Percentiles rank a stretch among this genome's conserved stretches.
These are phyloP conservation scores for Tenthredo distinguenda DNA, from an alignment of 2,888 invertebrate genomes.

Conservation along the genomic window DNA sequence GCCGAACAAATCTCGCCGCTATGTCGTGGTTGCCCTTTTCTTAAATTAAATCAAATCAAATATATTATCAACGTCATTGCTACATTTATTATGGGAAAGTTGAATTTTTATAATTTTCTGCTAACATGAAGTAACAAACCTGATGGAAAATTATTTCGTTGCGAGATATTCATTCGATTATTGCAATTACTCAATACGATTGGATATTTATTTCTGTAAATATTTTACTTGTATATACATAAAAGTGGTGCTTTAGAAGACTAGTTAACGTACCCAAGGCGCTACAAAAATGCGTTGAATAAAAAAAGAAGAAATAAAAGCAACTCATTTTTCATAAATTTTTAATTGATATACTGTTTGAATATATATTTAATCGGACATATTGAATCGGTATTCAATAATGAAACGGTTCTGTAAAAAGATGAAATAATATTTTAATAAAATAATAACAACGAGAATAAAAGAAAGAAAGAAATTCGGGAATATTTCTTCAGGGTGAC, in stretches of 20 bases:
- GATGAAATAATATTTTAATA: not conserved
- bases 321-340: not conserved
- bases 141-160: not conserved
- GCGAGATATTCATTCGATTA: conserved; percentile 3
- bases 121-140: not conserved
- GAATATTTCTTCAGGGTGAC: conserved; percentile 14
- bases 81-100: conserved; percentile 33
- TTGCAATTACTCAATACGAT: not conserved
- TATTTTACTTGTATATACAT: conserved; percentile 5
- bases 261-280: conserved; percentile 11
- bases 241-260: conserved; percentile 15
- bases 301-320: not conserved
- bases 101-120: not conserved
- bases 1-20: conserved; percentile 29
- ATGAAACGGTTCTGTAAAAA: not conserved
- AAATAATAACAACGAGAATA: not conserved
- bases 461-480: not conserved
- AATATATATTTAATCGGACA: not conserved
- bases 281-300: not conserved
- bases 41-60: not conserved
- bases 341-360: not conserved
- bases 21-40: conserved; percentile 27
- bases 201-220: conserved; percentile 16
- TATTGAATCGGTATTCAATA: not conserved
- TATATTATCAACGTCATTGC: not conserved